Conservation (phyloP, 1,140 invertebrate species). For the Platorchestia sp. region DNA sequence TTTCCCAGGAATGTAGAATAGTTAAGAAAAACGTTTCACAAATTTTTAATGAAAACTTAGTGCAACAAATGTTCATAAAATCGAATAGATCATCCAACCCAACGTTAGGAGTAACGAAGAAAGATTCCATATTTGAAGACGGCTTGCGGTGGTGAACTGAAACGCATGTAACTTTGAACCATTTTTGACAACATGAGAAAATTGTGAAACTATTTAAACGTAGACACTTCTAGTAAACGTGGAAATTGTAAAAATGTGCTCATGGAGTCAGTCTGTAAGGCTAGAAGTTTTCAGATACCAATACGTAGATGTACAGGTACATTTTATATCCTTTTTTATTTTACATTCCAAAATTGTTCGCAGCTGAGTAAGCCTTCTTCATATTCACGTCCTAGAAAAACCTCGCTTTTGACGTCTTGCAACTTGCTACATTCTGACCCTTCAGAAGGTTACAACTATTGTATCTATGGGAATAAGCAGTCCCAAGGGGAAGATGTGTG, state of each 20-base stretch:
- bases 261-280: background rate
- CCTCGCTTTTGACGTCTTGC: background rate
- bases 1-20: background rate
- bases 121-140: background rate
- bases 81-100: background rate
- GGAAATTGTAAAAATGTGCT: no score
- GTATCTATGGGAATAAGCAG: no score
- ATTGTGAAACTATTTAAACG: background rate
- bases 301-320: background rate
- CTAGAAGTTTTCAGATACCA: background rate
- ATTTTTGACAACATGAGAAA: background rate
- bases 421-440: background rate
- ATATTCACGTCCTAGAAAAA: background rate
- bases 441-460: no score
- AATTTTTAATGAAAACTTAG: background rate
- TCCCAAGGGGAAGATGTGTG: no score
- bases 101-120: background rate
- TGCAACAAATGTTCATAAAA: background rate
- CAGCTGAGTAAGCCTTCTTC: background rate
- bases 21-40: background rate
- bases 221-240: background rate
- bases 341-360: background rate
- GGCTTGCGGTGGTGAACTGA: background rate
- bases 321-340: background rate
- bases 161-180: background rate